Percentiles rank a stretch among this genome's conserved stretches.
phyloP scores from a whole-genome alignment of 2,888 invertebrate species.

The Drosophila atroscutellata region DNA sequence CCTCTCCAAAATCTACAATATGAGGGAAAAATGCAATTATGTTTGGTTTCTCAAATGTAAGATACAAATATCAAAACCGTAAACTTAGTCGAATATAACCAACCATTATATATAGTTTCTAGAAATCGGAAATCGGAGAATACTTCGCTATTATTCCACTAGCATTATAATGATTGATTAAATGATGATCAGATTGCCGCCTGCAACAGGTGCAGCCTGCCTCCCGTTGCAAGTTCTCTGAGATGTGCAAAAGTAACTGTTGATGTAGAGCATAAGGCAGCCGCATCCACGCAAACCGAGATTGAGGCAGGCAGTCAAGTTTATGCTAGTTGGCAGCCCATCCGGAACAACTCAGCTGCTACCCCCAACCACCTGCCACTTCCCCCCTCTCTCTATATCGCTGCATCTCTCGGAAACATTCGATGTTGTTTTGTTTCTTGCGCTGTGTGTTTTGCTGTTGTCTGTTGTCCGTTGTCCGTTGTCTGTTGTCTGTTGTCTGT shows the following conservation, averaged over 20 bases:
- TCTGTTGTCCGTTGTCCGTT: constrained; percentile 1
- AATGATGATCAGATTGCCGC: too few relatives aligned
- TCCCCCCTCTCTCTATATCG: not conserved
- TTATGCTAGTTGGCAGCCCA: constrained; percentile 45
- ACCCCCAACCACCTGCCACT: not conserved
- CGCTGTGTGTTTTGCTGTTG: constrained; percentile 7
- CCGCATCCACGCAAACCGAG: not conserved
- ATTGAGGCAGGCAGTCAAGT: constrained; percentile 27
- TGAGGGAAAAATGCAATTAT: not conserved
- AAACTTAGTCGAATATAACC: not conserved
- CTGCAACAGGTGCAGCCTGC: not conserved
- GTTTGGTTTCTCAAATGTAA: not conserved
- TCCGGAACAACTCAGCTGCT: constrained; percentile 15
- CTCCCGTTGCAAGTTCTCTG: not conserved
- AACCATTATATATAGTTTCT: not conserved
- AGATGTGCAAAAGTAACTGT: not conserved
- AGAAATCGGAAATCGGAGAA: too few relatives aligned
- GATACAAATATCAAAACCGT: not conserved
- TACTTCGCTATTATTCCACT: too few relatives aligned
- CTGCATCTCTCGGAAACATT: not conserved
- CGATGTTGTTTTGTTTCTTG: constrained; percentile 29
- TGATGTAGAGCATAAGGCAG: not conserved
- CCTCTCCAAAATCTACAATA: not conserved
- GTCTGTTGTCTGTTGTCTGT: constrained; percentile 17
- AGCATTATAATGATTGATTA: too few relatives aligned